phyloP scores from a whole-genome alignment of 2,797 vertebrate species.

The Hyperoplus immaculatus region DNA sequence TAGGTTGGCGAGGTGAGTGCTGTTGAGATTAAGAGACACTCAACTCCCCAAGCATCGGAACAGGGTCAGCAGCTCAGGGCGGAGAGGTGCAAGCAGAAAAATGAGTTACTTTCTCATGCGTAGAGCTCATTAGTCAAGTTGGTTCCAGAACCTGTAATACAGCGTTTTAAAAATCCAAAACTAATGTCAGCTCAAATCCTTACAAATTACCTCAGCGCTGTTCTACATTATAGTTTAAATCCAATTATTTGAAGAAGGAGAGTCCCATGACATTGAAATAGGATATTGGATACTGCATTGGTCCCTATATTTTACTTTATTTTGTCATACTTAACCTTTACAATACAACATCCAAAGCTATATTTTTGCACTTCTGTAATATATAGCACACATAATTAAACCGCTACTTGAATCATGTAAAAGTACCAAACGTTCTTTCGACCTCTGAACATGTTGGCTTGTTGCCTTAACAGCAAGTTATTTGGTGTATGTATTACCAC shows the following conservation, averaged over 20 bases:
- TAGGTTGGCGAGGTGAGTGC: constrained; percentile 64
- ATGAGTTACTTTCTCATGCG: constrained; percentile 57
- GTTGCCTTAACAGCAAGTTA: not conserved
- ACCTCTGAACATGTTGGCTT: not conserved
- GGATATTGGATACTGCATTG: not conserved
- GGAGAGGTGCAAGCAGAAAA: constrained; percentile 59
- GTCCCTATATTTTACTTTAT: not conserved
- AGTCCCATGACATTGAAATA: not conserved
- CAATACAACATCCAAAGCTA: not conserved
- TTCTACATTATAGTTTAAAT: constrained; percentile 18
- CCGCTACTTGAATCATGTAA: not conserved
- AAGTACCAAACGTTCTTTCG: not conserved
- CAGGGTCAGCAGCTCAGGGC: constrained; percentile 65
- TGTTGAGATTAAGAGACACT: constrained; percentile 67
- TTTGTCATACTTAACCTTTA: not conserved
- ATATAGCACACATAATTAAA: not conserved
- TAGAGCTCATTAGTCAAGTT: constrained; percentile 64
- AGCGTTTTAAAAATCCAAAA: constrained; percentile 42
- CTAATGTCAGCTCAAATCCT: constrained; percentile 43
- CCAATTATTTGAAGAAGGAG: not conserved
- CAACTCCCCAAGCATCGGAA: constrained; percentile 56
- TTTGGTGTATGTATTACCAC: not conserved
- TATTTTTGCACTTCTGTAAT: not conserved
- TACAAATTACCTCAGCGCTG: constrained; percentile 20
- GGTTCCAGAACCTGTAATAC: constrained; percentile 43